Conservation (phyloP, 2,888 invertebrate species). For the Beris morrisii region DNA sequence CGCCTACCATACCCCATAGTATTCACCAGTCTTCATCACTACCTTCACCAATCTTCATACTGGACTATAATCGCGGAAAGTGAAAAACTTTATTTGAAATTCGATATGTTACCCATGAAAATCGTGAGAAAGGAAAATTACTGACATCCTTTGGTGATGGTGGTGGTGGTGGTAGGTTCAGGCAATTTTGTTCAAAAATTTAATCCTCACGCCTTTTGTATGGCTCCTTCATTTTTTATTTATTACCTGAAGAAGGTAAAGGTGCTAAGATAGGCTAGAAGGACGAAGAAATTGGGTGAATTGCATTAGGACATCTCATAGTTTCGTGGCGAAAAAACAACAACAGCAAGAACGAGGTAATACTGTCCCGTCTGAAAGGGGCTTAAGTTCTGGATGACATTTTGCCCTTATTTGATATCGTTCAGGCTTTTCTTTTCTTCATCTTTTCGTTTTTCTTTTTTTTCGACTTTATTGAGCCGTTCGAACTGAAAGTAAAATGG, state of each 20-base stretch:
- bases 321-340: slow-evolving; percentile 5
- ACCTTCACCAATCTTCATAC: slow-evolving; percentile 13
- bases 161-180: neutral
- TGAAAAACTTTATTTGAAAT: slow-evolving; percentile 26
- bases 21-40: slow-evolving; percentile 5
- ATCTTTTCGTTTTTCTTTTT: too few species aligned
- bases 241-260: slow-evolving; percentile 11
- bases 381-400: slow-evolving; percentile 27
- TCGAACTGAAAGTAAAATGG: too few species aligned
- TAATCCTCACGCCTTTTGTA: slow-evolving; percentile 39
- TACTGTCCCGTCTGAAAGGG: slow-evolving; percentile 26
- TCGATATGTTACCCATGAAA: slow-evolving; percentile 24
- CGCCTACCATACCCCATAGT: slow-evolving; percentile 22
- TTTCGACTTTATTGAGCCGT: too few species aligned
- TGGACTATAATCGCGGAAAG: neutral
- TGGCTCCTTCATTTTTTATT: slow-evolving; percentile 6
- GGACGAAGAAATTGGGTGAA: slow-evolving; percentile 20
- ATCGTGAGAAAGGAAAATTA: slow-evolving; percentile 2
- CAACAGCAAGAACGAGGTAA: neutral
- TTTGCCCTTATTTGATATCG: slow-evolving; percentile 8
- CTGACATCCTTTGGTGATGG: slow-evolving; percentile 11
- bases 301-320: slow-evolving; percentile 29
- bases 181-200: slow-evolving; percentile 18
- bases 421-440: too few species aligned
- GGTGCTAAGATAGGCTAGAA: slow-evolving; percentile 1